Conservation (phyloP, 2,888 invertebrate species). For the Oscheius sp. region DNA sequence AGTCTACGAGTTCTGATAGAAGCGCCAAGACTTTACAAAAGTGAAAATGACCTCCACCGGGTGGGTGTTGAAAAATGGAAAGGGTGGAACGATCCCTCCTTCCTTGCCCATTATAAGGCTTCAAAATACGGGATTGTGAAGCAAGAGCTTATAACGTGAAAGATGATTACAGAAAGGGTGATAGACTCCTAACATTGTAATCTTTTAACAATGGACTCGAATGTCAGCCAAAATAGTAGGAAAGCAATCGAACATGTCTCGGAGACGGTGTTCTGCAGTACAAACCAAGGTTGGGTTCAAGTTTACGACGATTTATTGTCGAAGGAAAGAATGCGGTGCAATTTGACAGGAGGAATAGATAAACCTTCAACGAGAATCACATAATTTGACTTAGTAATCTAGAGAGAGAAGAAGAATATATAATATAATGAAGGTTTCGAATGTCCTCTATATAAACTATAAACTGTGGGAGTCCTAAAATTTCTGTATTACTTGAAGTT, state of each 20-base stretch:
- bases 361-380: no score
- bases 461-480: no score
- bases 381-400: no score
- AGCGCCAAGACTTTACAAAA: slow-evolving; percentile 4
- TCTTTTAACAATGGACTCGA: neutral
- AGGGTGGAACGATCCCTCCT: neutral
- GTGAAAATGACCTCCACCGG: slow-evolving; percentile 12
- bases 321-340: neutral
- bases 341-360: no score
- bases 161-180: neutral
- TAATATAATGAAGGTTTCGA: no score
- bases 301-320: slow-evolving; percentile 12
- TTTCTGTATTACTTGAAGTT: no score
- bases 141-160: neutral
- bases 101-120: neutral
- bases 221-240: neutral
- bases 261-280: slow-evolving; percentile 8
- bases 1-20: no score
- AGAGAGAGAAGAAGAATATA: no score
- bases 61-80: neutral
- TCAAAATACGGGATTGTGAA: slow-evolving; percentile 5
- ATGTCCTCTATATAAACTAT: no score
- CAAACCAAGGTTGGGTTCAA: slow-evolving; percentile 8
- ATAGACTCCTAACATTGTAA: slow-evolving; percentile 20
- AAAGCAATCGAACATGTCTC: neutral